phyloP scores from a whole-genome alignment of 2,797 vertebrate genomes.

The Manis javanica region DNA sequence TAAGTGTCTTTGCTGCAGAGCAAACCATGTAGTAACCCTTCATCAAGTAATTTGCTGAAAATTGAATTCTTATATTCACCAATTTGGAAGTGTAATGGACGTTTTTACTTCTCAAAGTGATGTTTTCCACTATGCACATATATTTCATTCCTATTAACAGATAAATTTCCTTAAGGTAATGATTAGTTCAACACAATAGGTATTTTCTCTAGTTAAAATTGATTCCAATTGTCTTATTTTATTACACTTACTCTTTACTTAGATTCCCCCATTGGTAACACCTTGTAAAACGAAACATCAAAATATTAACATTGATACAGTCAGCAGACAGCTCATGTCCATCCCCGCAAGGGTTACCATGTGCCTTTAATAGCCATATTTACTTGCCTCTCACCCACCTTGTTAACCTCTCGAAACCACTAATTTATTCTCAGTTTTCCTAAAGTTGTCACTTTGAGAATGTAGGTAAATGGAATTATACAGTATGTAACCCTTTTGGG shows the following conservation, averaged over 20 bases:
- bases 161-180: background rate
- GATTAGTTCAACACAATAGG: background rate
- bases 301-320: background rate
- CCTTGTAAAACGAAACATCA: background rate
- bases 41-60: background rate
- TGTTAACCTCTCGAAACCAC: background rate
- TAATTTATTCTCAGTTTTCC: background rate
- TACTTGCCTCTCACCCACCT: background rate
- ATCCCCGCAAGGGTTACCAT: background rate
- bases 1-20: background rate
- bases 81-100: background rate
- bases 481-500: background rate
- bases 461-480: background rate
- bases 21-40: background rate
- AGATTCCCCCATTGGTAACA: background rate
- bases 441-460: background rate
- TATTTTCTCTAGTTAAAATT: background rate
- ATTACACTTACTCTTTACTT: background rate
- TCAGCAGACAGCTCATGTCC: background rate
- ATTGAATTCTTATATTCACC: background rate
- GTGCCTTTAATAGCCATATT: background rate
- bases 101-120: constrained; percentile 26
- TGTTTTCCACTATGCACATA: background rate
- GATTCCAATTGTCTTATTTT: background rate
- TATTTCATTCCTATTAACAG: constrained; percentile 2